Percentiles rank a stretch among this genome's conserved stretches.
These are phyloP conservation scores for Tapera naevia DNA, from an alignment of 2,797 vertebrate species.

Conservation along the genomic window DNA sequence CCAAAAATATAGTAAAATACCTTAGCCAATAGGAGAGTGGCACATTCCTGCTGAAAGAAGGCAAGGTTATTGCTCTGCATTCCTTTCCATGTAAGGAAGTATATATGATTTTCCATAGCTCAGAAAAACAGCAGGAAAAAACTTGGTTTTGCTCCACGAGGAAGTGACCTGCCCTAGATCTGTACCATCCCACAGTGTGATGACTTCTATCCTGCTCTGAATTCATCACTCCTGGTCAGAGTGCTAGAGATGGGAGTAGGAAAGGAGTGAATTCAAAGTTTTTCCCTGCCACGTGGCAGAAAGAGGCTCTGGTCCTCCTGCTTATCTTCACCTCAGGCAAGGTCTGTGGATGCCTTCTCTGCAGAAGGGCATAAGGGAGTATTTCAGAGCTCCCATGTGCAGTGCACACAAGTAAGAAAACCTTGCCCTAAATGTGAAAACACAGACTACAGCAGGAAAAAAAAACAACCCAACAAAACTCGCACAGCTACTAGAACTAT, in stretches of 20 bases:
- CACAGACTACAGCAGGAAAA: not conserved
- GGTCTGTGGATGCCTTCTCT: not conserved
- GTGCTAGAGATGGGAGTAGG: not conserved
- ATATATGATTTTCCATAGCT: not conserved
- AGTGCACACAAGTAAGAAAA: not conserved
- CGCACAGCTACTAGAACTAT: not conserved
- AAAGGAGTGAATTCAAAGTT: not conserved
- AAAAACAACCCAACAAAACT: constrained; percentile 4
- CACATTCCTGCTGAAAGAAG: not conserved
- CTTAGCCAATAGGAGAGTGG: not conserved
- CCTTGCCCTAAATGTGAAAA: not conserved
- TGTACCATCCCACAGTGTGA: not conserved
- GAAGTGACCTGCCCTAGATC: not conserved
- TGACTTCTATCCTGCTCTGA: not conserved
- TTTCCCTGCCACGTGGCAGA: not conserved
- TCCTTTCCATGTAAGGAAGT: not conserved
- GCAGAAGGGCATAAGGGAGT: not conserved
- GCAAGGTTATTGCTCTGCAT: not conserved
- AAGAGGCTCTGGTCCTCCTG: not conserved
- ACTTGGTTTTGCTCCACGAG: not conserved
- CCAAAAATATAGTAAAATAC: not conserved
- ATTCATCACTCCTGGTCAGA: not conserved
- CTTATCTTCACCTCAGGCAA: not conserved
- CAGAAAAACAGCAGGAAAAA: not conserved
- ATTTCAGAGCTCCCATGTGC: not conserved